A percentile compares a stretch with the other conserved stretches of the same genome.
Evolutionary conservation across 35 echinoderm and acorn worm species (phyloP).

Genomic region (Chiridota heheva): DNA sequence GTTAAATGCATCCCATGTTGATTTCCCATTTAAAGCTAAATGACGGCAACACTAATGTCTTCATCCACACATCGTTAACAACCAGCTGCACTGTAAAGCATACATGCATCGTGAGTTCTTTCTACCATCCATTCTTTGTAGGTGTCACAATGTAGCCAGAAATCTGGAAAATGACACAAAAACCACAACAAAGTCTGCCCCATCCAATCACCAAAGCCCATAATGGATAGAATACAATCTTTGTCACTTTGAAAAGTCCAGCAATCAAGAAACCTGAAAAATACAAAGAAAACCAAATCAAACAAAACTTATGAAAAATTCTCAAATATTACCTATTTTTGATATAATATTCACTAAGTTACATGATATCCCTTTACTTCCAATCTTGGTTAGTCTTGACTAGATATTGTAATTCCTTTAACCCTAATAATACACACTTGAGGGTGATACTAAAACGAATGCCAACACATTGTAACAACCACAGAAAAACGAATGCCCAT

Average conservation of each 20-base stretch:
- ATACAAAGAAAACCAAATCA: constrained; percentile 7
- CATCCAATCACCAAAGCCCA: constrained; percentile 93
- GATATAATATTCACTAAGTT: not conserved
- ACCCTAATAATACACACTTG: not conserved
- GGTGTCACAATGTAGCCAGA: constrained; percentile 80
- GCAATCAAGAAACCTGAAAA: constrained; percentile 86
- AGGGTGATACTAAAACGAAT: not conserved
- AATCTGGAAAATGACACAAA: constrained; percentile 93
- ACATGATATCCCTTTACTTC: too few species aligned
- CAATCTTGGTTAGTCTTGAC: too few species aligned
- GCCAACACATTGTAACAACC: not conserved
- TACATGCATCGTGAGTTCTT: too few species aligned
- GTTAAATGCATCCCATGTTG: too few species aligned
- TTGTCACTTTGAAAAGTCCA: constrained; percentile 67
- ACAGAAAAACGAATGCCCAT: too few species aligned
- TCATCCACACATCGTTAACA: too few species aligned
- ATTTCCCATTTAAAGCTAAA: too few species aligned
- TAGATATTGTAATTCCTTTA: not conserved
- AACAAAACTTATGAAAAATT: not conserved
- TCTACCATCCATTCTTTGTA: too few species aligned
- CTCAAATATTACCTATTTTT: not conserved
- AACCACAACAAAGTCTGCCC: constrained; percentile 82
- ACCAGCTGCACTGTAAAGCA: too few species aligned
- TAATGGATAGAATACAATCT: constrained; percentile 61
- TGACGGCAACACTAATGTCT: too few species aligned